Base-by-base conservation (phyloP, 2,113 vertebrate genomes). In the Protobothrops mucrosquamatus region DNA sequence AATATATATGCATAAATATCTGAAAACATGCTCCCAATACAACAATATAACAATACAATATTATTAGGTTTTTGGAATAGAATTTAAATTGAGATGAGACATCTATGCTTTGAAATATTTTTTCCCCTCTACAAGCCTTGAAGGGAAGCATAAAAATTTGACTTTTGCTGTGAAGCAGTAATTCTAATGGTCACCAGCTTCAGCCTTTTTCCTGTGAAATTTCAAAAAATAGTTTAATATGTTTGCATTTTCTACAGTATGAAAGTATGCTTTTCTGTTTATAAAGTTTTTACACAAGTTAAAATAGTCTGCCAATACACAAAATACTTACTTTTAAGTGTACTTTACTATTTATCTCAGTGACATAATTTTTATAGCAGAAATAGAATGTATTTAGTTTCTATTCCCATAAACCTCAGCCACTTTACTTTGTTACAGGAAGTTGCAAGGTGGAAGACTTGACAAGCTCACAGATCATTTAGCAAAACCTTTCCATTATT, bases 221-320 rank as follows among this genome's bases (percentile, higher is more conserved):
- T 52, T 92, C 55, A 96, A 95, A 95, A 56, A 74, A 93, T 90
- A 92, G 7, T 94, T 96, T 89, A 96, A 95, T 93, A 15, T 26
- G 56, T 93, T 95, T 95, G 90, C 91, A 93, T 97, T 96, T 97
- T 95, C 89, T 94, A 95, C 95, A 94, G 89, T 93, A 64, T 94
- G 90, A 94, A 93, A 97, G 69, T 93, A 18, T 43, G 96, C 93
- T 97, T 96, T 96, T 59, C 91, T 96, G 91, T 92, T 95, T 97
- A 94, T 89, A 94, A 96, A 94, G 24, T 85, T 95, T 94, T 88
- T 93, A 54, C 29, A 94, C 74, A 91, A 93, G 64, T 94, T 92
- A 20, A 91, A 48, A 93, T 48, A 94, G 91, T 93, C 55, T 57
- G 34, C 91, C 88, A 48, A 91, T 54, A 91, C 90, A 59, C 95